Conservation (phyloP, 1,140 invertebrate species). For the Drosophila parabipectinata region DNA sequence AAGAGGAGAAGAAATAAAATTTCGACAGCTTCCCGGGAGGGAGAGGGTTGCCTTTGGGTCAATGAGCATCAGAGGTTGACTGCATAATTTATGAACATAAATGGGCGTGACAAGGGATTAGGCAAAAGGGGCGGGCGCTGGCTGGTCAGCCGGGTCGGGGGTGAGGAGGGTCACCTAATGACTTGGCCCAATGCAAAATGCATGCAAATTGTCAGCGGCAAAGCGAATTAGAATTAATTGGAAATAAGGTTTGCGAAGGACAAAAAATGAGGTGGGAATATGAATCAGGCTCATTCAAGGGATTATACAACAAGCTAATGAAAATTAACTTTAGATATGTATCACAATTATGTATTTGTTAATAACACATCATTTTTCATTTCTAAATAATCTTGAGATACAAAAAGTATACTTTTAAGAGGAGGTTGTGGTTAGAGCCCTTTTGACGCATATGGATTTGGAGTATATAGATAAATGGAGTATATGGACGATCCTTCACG, state of each 20-base stretch:
- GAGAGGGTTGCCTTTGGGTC: conserved; percentile 28
- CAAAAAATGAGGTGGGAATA: neutral
- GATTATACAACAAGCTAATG: neutral
- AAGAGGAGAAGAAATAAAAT: conserved; percentile 48
- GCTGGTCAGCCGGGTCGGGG: neutral
- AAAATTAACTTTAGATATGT: too few species aligned
- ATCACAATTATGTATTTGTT: too few species aligned
- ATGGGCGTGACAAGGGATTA: conserved; percentile 60
- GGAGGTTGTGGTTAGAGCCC: too few species aligned
- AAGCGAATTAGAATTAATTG: conserved; percentile 44
- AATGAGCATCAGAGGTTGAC: conserved; percentile 51
- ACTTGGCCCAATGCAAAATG: conserved; percentile 29
- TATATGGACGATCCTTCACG: too few species aligned
- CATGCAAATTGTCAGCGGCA: conserved; percentile 44
- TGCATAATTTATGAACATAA: conserved; percentile 75
- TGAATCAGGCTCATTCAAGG: neutral
- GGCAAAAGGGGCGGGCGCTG: neutral
- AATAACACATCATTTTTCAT: too few species aligned
- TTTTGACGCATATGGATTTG: too few species aligned
- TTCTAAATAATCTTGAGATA: too few species aligned
- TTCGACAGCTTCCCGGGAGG: conserved; percentile 29
- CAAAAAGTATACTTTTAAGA: too few species aligned
- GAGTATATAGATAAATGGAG: too few species aligned
- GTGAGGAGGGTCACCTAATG: conserved; percentile 42
- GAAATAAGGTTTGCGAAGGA: conserved; percentile 10